Conservation (phyloP, 2,113 vertebrate genomes). For the Desmodus rotundus region DNA sequence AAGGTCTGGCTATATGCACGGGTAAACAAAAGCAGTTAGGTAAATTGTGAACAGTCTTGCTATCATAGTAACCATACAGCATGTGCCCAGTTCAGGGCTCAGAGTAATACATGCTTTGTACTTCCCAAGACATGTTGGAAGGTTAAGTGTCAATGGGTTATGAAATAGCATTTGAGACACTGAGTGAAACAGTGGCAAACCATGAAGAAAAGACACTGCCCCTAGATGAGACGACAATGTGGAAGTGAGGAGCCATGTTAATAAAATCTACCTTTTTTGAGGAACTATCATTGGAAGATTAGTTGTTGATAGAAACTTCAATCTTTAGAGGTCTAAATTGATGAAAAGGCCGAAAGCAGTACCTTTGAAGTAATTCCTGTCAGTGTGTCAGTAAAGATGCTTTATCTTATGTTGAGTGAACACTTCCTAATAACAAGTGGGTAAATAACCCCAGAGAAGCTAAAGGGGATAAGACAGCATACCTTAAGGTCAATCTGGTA, state of each 20-base stretch:
- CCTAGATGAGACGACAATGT: neutral
- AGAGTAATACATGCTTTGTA: neutral
- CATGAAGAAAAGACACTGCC: neutral
- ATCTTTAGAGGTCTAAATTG: neutral
- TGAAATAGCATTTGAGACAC: neutral
- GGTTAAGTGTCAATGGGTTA: neutral
- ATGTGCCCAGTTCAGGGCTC: neutral
- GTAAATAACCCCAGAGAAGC: neutral
- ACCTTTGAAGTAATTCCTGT: neutral
- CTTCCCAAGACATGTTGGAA: neutral
- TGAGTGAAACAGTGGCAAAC: neutral
- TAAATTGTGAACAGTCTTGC: neutral
- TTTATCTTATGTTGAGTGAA: neutral
- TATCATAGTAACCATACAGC: neutral
- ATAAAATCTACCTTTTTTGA: neutral
- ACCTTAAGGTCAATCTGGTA: neutral
- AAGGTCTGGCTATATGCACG: neutral
- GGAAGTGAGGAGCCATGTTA: neutral
- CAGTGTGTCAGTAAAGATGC: neutral
- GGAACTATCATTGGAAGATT: neutral
- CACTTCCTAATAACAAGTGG: neutral
- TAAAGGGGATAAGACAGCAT: neutral
- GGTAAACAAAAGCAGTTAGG: neutral
- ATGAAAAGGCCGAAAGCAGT: neutral
- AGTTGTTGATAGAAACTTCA: neutral